Percentiles rank a stretch among this genome's conserved stretches.
These are phyloP conservation scores for Vanessa cardui DNA, from an alignment of 2,888 invertebrate species.

Conservation along the genomic window DNA sequence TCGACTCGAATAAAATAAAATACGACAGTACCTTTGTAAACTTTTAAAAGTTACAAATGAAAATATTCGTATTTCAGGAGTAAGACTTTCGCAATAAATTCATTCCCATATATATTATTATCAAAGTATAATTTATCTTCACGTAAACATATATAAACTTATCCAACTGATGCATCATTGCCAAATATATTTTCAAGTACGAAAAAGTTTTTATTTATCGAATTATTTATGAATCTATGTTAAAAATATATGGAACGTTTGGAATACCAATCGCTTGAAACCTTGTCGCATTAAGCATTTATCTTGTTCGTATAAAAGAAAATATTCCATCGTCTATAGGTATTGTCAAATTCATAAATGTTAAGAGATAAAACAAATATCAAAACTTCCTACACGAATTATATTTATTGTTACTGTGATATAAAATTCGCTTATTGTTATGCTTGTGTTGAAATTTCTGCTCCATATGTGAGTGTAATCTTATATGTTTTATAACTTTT, in stretches of 20 bases:
- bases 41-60: not conserved
- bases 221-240: not conserved
- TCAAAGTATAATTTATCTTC: not conserved
- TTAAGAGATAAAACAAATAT: no score
- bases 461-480: no score
- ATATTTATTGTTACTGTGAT: no score
- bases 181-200: not conserved
- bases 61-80: no score
- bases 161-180: not conserved
- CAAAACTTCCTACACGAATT: no score
- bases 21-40: not conserved
- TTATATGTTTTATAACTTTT: no score
- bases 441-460: no score
- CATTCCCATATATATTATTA: not conserved
- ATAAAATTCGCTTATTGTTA: no score
- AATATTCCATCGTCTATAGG: not conserved
- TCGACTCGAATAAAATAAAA: not conserved
- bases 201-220: not conserved
- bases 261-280: not conserved
- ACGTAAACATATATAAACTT: conserved; percentile 9
- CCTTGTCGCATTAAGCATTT: not conserved
- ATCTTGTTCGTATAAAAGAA: not conserved
- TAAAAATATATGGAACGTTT: not conserved
- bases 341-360: no score
- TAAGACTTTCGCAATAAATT: not conserved